These are phyloP conservation scores for Crenichthys baileyi DNA, from an alignment of 2,797 vertebrate species.

Conservation along the genomic window DNA sequence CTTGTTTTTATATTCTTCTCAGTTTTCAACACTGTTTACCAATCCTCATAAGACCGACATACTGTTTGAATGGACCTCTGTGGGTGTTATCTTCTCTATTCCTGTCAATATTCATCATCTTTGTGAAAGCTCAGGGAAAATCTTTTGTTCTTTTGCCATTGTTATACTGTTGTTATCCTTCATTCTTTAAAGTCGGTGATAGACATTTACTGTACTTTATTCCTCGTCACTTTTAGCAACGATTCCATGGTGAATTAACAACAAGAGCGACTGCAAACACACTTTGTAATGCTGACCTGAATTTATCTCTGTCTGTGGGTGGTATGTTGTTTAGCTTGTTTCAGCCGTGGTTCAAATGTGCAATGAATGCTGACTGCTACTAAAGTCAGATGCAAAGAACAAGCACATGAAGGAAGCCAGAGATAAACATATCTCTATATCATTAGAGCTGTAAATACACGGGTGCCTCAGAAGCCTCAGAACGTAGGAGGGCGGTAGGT, in stretches of 20 bases:
- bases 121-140: conserved; percentile 8
- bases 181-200: neutral
- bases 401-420: conserved; percentile 7
- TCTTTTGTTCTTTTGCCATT: conserved; percentile 1
- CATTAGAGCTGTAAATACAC: conserved; percentile 49
- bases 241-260: neutral
- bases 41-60: neutral
- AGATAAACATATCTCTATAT: conserved; percentile 50
- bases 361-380: conserved; percentile 40
- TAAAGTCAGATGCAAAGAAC: conserved; percentile 27
- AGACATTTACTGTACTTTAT: neutral
- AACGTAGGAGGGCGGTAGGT: conserved; percentile 8
- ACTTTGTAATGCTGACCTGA: neutral
- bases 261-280: neutral
- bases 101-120: conserved; percentile 13
- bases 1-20: neutral
- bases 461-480: neutral
- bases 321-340: conserved; percentile 3
- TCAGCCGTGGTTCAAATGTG: conserved; percentile 16
- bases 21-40: conserved; percentile 1
- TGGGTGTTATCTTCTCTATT: conserved; percentile 1
- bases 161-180: neutral
- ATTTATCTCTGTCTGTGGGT: conserved; percentile 19
- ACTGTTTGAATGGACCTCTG: conserved; percentile 12
- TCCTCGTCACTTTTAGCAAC: neutral